These are phyloP conservation scores for Epirrita christyi DNA, from an alignment of 2,888 invertebrate genomes.

Conservation along the genomic window DNA sequence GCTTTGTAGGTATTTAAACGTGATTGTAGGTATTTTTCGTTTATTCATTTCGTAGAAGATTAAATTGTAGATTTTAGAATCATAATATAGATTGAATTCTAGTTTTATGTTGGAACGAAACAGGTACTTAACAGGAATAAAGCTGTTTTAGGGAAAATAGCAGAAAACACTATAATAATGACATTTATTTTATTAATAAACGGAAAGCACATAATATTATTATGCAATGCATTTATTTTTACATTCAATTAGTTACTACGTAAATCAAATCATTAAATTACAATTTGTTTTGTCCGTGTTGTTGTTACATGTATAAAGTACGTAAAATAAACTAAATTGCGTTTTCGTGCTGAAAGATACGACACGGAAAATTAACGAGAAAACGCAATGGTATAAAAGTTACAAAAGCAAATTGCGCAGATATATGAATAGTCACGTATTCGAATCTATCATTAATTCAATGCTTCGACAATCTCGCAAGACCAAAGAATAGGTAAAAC, in stretches of 20 bases:
- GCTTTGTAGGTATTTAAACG: too few species aligned
- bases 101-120: conserved; percentile 11
- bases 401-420: conserved; percentile 11
- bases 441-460: conserved; percentile 8
- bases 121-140: not conserved
- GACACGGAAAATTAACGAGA: conserved; percentile 12
- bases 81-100: not conserved
- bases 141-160: not conserved
- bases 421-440: conserved; percentile 18
- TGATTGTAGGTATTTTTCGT: too few species aligned
- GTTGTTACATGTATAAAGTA: conserved; percentile 26
- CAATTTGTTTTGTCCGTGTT: conserved; percentile 18
- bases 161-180: conserved; percentile 6
- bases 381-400: conserved; percentile 9
- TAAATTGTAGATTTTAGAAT: too few species aligned
- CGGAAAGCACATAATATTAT: not conserved
- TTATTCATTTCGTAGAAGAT: too few species aligned
- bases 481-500: too few species aligned
- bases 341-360: conserved; percentile 18
- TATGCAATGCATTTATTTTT: conserved; percentile 18
- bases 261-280: conserved; percentile 4
- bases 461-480: too few species aligned
- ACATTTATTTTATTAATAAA: conserved; percentile 1
- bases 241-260: conserved; percentile 3
- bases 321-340: conserved; percentile 9